Base-by-base conservation (phyloP, 2,113 vertebrate species). In the Tamias sibiricus region DNA sequence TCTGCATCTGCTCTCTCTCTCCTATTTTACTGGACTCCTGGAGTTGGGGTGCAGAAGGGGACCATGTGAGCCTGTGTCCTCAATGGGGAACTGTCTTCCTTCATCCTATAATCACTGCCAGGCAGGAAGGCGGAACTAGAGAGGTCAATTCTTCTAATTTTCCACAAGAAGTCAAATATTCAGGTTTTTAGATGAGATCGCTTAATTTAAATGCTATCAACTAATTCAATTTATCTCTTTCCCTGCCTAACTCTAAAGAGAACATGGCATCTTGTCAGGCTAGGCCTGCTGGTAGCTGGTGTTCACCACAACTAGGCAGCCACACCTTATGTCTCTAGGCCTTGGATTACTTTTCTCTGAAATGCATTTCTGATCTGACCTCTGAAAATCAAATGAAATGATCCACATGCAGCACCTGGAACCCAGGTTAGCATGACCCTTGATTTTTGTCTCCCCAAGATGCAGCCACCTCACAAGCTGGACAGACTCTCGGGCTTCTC, bases 341-440 rank as follows among this genome's bases (percentile, higher is more conserved):
- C 62, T n/a, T 0, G 0, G 26, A 24, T 49, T 26, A 30, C 69
- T 66, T 92, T 35, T 16, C 77, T 79, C 14, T 22, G 44, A 54
- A 47, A 54, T 35, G 42, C 24, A 32, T 13, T 90, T 52, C 52
- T 37, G 44, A 80, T 19, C 12, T 19, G 12, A 24, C 6, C 24
- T 40, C 8, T 26, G 26, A 37, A 28, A 68, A n/a, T 40, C n/a
- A 30, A 8, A 20, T 6, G 28, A 64, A n/a, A 52, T 4, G 42
- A 40, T 32, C 0, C 0, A 6, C 6, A 22, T n/a, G 10, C 1
- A 2, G 84, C 24, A 24, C n/a, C 32, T 26, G 57, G 49, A 54
- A 35, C 14, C 10, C 52, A 11, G 52, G n/a, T 54, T 16, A 14
- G 40, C 35, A 4, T 4, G 20, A 57, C 54, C 54, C 20, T 57